These are phyloP conservation scores for Serripes groenlandicus DNA, from an alignment of 2,888 invertebrate species.

Conservation along the genomic window DNA sequence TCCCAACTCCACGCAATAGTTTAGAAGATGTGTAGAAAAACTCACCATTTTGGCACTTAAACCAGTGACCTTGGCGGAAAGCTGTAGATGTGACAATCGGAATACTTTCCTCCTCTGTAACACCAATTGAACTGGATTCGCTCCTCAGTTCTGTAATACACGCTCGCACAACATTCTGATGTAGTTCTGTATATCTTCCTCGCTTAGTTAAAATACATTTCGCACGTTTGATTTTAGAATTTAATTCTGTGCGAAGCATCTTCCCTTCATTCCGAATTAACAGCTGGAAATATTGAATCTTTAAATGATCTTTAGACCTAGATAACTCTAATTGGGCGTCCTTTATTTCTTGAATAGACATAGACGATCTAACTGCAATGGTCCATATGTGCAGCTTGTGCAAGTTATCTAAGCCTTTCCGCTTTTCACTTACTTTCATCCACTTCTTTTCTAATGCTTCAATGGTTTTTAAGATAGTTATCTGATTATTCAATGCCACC, in stretches of 20 bases:
- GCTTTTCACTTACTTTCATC: neutral
- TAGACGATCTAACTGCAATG: too few relatives aligned
- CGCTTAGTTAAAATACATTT: too few relatives aligned
- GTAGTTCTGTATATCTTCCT: neutral
- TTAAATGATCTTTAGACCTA: too few relatives aligned
- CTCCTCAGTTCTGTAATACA: constrained; percentile 45
- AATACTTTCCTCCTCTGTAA: constrained; percentile 87
- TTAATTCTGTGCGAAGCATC: too few relatives aligned
- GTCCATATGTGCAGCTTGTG: too few relatives aligned
- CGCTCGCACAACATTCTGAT: neutral
- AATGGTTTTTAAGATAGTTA: neutral
- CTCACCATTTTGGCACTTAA: constrained; percentile 90
- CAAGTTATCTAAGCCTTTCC: too few relatives aligned
- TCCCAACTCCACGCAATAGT: too few relatives aligned
- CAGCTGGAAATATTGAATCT: too few relatives aligned
- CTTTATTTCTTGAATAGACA: too few relatives aligned
- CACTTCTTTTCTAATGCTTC: neutral
- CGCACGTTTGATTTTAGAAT: too few relatives aligned
- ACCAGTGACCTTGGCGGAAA: constrained; percentile 90
- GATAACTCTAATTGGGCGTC: too few relatives aligned
- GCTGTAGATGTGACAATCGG: constrained; percentile 89
- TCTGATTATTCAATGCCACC: constrained; percentile 1
- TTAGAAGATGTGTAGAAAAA: neutral
- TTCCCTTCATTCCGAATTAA: too few relatives aligned
- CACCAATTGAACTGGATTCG: constrained; percentile 64